A percentile compares a stretch with the other conserved stretches of the same genome.
Conservation (phyloP, 2,113 vertebrate species). For the Lates calcarifer region DNA sequence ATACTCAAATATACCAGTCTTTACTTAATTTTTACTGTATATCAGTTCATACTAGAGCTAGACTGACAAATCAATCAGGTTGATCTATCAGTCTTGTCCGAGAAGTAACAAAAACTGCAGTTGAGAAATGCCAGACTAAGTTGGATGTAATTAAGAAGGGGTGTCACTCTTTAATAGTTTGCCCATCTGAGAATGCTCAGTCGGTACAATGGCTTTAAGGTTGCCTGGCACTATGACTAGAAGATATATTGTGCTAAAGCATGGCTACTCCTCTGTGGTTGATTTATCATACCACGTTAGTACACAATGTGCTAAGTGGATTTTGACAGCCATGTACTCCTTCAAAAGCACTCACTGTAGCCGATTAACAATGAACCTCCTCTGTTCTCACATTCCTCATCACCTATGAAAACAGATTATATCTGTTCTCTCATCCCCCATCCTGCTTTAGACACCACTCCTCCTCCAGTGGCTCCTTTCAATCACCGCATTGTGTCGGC, state of each 20-base stretch:
- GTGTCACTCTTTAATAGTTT: not conserved
- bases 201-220: not conserved
- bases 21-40: not conserved
- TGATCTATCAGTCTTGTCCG: not conserved
- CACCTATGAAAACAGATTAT: conserved; percentile 49
- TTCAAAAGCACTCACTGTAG: not conserved
- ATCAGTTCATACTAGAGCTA: not conserved
- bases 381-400: conserved; percentile 55
- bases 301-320: conserved; percentile 50
- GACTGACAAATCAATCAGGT: not conserved
- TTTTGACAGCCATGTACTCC: conserved; percentile 26
- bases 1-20: not conserved
- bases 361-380: conserved; percentile 37
- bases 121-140: too few relatives aligned
- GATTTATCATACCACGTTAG: conserved; percentile 30
- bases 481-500: conserved; percentile 92
- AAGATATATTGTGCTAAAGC: not conserved
- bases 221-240: not conserved
- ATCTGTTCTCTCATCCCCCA: conserved; percentile 30
- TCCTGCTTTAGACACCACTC: conserved; percentile 83
- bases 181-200: not conserved
- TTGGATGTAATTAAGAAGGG: not conserved
- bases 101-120: not conserved
- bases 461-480: conserved; percentile 90
- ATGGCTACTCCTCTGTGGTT: not conserved